Evolutionary conservation across 2,888 invertebrate species (phyloP).

Genomic region (Drosophila paramelanica): DNA sequence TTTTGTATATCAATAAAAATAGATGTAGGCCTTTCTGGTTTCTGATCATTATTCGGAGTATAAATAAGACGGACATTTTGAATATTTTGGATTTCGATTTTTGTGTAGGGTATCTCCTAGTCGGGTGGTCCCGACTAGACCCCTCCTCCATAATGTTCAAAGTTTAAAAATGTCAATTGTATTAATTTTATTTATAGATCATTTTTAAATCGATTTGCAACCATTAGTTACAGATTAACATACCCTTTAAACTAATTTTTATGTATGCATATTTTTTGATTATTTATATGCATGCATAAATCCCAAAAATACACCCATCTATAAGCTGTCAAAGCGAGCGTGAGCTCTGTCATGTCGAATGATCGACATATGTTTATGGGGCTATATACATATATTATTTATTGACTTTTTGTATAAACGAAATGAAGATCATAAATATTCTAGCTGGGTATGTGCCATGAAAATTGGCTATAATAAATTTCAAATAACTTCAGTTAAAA

Average conservation of each 20-base stretch:
- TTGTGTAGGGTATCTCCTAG: no score
- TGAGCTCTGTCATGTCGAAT: constrained; percentile 35
- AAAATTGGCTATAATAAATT: constrained; percentile 42
- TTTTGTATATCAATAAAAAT: no score
- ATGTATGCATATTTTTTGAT: not conserved
- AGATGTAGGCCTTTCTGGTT: no score
- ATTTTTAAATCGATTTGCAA: no score
- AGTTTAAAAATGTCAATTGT: not conserved
- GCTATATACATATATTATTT: constrained; percentile 40
- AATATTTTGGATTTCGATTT: no score
- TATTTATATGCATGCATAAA: not conserved
- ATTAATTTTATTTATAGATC: not conserved
- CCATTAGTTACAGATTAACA: not conserved
- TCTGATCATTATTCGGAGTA: no score
- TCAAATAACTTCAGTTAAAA: constrained; percentile 37
- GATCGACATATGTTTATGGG: constrained; percentile 53
- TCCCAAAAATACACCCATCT: not conserved
- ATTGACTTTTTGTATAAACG: constrained; percentile 34
- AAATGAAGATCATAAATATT: constrained; percentile 45
- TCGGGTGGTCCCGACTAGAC: no score
- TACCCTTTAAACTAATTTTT: not conserved
- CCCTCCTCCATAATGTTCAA: no score
- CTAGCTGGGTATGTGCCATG: constrained; percentile 29
- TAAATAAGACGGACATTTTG: no score
- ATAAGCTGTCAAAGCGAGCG: constrained; percentile 23